A percentile compares a stretch with the other conserved stretches of the same genome.
Conservation (phyloP, 37 sponge, comb jelly and placozoan species). For the Bolinopsis microptera region DNA sequence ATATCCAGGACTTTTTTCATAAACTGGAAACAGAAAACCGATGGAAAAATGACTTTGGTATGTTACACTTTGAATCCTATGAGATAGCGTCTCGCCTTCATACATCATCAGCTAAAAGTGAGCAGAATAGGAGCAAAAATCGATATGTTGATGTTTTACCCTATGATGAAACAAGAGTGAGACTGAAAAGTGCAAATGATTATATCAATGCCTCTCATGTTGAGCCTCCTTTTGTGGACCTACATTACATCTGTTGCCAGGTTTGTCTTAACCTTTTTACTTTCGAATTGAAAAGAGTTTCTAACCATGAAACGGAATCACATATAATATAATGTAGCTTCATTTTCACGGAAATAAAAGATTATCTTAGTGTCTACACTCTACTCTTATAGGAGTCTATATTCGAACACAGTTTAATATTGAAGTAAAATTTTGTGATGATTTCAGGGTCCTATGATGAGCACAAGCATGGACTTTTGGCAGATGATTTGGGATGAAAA, state of each 20-base stretch:
- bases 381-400: too few species aligned
- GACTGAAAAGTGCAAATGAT: neutral
- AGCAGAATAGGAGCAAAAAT: neutral
- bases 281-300: too few species aligned
- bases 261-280: too few species aligned
- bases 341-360: too few species aligned
- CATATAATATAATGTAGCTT: too few species aligned
- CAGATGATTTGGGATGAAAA: constrained; percentile 52
- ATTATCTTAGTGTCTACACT: too few species aligned
- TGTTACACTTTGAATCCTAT: constrained; percentile 49
- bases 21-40: constrained; percentile 2
- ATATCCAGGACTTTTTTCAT: constrained; percentile 12
- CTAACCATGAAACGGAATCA: too few species aligned
- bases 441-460: constrained; percentile 50
- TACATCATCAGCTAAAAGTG: constrained; percentile 40
- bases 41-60: constrained; percentile 34
- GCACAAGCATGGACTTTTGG: constrained; percentile 56
- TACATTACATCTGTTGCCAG: constrained; percentile 59
- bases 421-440: too few species aligned
- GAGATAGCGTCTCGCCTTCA: constrained; percentile 30
- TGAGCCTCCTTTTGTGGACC: constrained; percentile 49
- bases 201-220: constrained; percentile 59
- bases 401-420: too few species aligned
- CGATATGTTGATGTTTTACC: constrained; percentile 44
- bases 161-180: constrained; percentile 40